Evolutionary conservation across 2,113 vertebrate species (phyloP).

Genomic region (Varanus komodoensis): DNA sequence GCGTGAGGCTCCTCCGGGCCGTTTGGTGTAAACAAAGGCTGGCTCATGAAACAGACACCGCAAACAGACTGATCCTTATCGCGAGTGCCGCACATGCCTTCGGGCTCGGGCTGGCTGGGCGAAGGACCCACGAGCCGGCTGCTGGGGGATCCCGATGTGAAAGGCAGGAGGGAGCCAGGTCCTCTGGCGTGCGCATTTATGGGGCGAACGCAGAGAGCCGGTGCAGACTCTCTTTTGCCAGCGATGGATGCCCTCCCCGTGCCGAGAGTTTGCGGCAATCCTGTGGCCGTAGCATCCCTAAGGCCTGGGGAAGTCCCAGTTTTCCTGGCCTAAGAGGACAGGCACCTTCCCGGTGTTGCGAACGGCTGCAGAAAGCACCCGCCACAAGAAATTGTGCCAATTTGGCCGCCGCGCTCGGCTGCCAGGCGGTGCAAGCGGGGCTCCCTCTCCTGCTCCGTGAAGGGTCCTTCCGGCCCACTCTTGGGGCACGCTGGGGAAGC

Average conservation of each 20-base stretch:
- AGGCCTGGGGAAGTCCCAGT: neutral
- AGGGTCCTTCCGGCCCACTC: too few species aligned
- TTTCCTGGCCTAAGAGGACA: neutral
- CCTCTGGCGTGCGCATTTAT: too few species aligned
- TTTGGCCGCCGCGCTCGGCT: neutral
- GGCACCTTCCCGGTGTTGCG: neutral
- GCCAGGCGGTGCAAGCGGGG: too few species aligned
- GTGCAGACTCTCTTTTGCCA: too few species aligned
- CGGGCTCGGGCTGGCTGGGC: neutral
- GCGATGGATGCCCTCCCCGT: too few species aligned
- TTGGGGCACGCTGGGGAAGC: too few species aligned
- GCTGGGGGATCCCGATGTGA: too few species aligned
- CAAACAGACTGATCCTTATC: constrained; percentile 69
- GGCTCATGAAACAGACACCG: constrained; percentile 46
- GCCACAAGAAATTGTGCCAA: neutral
- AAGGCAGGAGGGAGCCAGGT: too few species aligned
- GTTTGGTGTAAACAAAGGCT: constrained; percentile 71
- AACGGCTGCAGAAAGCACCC: neutral
- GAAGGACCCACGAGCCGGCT: neutral
- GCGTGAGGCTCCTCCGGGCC: constrained; percentile 35
- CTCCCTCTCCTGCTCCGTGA: too few species aligned
- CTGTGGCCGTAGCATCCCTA: too few species aligned
- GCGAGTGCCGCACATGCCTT: rapidly evolving
- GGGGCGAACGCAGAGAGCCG: too few species aligned
- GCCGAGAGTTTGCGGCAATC: too few species aligned